A percentile compares a stretch with the other conserved stretches of the same genome.
phyloP scores from a whole-genome alignment of 2,888 invertebrate species.

The Pecten maximus region DNA sequence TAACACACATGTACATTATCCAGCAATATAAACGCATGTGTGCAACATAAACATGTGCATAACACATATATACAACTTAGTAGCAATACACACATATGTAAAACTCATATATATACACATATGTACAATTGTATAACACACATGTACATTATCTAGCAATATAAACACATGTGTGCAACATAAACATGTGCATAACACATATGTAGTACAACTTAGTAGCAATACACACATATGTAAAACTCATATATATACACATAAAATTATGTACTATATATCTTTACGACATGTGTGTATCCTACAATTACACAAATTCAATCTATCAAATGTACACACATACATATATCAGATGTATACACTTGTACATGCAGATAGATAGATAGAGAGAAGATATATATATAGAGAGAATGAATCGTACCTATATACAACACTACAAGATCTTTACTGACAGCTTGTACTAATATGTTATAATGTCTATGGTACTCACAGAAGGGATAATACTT shows the following conservation, averaged over 20 bases:
- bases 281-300: not conserved
- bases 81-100: not conserved
- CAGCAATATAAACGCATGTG: not conserved
- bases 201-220: not conserved
- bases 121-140: too few relatives aligned
- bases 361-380: too few relatives aligned
- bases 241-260: too few relatives aligned
- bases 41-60: not conserved
- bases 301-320: not conserved
- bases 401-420: too few relatives aligned
- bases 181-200: not conserved
- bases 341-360: not conserved
- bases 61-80: too few relatives aligned
- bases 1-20: not conserved
- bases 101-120: not conserved
- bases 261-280: not conserved
- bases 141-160: too few relatives aligned
- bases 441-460: too few relatives aligned
- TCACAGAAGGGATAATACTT: slow-evolving; percentile 15
- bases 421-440: too few relatives aligned
- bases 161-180: not conserved
- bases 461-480: too few relatives aligned
- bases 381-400: too few relatives aligned
- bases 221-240: not conserved
- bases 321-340: too few relatives aligned